Evolutionary conservation across 2,888 invertebrate genomes (phyloP).

Genomic region (Odontocerum albicorne): DNA sequence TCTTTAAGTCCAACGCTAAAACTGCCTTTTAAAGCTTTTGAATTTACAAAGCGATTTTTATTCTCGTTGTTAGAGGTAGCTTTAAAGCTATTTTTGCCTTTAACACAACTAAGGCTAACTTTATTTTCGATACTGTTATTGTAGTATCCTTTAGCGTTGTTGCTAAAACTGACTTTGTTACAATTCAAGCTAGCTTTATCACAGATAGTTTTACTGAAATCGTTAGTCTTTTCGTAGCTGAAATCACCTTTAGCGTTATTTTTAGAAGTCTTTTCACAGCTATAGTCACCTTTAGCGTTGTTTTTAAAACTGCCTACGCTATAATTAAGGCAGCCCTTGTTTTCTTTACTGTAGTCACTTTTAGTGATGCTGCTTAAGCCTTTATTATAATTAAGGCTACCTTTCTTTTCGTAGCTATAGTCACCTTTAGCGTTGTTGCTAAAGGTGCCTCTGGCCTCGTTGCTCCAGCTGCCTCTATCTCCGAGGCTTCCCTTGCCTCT

Average conservation of each 20-base stretch:
- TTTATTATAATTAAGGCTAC: background rate
- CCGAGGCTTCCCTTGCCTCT: background rate
- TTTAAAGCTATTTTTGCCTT: background rate
- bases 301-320: background rate
- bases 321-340: background rate
- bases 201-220: no score
- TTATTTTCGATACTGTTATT: background rate
- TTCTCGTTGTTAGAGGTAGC: background rate
- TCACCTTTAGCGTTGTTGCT: background rate
- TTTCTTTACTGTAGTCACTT: background rate
- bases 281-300: no score
- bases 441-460: background rate
- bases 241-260: no score
- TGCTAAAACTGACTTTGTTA: background rate
- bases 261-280: background rate
- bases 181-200: background rate
- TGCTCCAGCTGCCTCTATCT: background rate
- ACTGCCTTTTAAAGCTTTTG: no score
- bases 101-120: background rate
- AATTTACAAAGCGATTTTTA: background rate
- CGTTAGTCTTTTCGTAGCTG: no score
- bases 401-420: background rate
- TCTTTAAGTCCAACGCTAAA: background rate
- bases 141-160: background rate
- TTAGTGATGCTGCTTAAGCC: background rate